Conservation (phyloP, 2,797 vertebrate genomes). For the Scomberomorus guttatus region DNA sequence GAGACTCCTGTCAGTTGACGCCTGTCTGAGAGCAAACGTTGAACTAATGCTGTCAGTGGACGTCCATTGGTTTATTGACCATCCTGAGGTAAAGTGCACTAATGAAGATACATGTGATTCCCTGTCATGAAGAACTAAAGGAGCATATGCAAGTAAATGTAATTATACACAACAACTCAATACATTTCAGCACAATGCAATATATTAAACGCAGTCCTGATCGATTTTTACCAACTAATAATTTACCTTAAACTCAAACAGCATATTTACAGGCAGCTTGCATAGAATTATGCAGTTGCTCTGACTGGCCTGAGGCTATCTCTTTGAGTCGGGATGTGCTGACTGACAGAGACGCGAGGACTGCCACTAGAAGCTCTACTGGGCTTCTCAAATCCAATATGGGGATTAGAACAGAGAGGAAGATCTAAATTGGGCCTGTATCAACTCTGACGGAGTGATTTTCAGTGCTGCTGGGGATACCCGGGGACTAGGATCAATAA, state of each 20-base stretch:
- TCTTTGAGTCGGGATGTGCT: conserved; percentile 8
- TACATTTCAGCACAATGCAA: background rate
- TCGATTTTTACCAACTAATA: background rate
- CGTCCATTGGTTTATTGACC: conserved; percentile 63
- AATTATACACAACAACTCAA: conserved; percentile 7
- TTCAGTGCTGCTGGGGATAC: conserved; percentile 37
- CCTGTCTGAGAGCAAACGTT: conserved; percentile 36
- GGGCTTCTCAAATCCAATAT: conserved; percentile 70
- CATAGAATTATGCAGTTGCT: background rate
- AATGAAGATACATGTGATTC: conserved; percentile 59
- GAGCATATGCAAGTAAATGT: background rate
- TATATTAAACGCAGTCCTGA: background rate
- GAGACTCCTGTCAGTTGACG: conserved; percentile 49
- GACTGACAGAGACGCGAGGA: conserved; percentile 4
- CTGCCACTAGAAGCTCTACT: conserved; percentile 30
- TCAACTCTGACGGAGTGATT: conserved; percentile 63
- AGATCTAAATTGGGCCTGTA: conserved; percentile 63
- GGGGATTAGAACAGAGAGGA: conserved; percentile 57
- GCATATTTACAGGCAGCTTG: conserved; percentile 20
- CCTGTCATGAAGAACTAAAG: background rate
- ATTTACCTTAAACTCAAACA: conserved; percentile 10
- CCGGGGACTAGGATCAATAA: conserved; percentile 62
- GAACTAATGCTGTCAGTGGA: conserved; percentile 34
- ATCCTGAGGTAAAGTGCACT: conserved; percentile 33
- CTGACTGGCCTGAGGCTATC: conserved; percentile 6